Evolutionary conservation across 2,113 vertebrate genomes (phyloP).

Genomic region (Cynopterus brachyotis): DNA sequence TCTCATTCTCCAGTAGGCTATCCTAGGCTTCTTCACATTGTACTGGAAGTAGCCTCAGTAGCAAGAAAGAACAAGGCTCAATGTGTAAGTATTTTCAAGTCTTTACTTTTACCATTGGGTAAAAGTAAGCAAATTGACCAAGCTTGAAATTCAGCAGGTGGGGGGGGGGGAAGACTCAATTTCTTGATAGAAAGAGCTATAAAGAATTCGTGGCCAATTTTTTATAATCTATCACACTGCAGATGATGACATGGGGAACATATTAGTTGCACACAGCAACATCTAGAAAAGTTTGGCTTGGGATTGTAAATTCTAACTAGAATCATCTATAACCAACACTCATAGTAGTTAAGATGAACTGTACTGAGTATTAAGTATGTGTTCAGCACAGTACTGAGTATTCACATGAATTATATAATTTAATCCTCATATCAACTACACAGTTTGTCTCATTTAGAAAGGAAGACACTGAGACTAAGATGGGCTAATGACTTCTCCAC

Average conservation of each 20-base stretch:
- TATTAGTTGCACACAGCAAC: not conserved
- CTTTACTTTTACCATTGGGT: not conserved
- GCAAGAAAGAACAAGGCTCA: not conserved
- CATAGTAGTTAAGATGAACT: not conserved
- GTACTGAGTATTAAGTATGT: not conserved
- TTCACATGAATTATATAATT: not conserved
- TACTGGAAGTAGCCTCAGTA: not conserved
- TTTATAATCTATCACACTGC: not conserved
- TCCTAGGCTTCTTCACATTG: not conserved
- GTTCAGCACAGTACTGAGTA: not conserved
- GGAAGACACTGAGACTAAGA: not conserved
- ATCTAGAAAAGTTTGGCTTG: not conserved
- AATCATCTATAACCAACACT: not conserved
- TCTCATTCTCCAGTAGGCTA: not conserved
- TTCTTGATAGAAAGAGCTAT: not conserved
- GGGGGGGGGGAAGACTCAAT: not conserved
- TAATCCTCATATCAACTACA: not conserved
- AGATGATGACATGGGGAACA: not conserved
- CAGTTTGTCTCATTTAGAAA: not conserved
- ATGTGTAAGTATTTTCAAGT: not conserved
- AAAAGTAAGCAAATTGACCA: not conserved
- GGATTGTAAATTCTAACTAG: not conserved
- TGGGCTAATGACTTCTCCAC: not conserved
- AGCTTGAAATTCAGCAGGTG: not conserved
- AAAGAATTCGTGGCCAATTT: slow-evolving; percentile 24